A percentile compares a stretch with the other conserved stretches of the same genome.
Conservation (phyloP, 2,888 invertebrate genomes). For the Spatulosminthurus flaviceps region DNA sequence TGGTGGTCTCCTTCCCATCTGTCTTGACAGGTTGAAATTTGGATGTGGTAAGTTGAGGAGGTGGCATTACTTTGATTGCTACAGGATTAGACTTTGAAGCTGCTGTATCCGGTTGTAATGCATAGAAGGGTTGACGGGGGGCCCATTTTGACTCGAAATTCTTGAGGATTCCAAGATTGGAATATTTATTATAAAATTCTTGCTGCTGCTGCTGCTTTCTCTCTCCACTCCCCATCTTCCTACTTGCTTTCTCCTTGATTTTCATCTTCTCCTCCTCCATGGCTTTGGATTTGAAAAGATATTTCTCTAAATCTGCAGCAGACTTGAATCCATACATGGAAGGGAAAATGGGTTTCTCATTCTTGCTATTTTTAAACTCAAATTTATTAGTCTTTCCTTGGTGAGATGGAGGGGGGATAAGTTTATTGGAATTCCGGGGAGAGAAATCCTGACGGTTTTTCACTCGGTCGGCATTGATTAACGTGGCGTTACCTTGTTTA, state of each 20-base stretch:
- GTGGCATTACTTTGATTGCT: slow-evolving; percentile 31
- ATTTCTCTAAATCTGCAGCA: slow-evolving; percentile 30
- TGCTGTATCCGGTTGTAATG: slow-evolving; percentile 19
- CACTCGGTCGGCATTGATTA: neutral
- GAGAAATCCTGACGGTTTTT: slow-evolving; percentile 12
- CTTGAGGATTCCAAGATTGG: neutral
- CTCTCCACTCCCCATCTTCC: neutral
- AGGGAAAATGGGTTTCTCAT: slow-evolving; percentile 10
- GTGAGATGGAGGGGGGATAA: neutral
- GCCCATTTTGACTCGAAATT: neutral
- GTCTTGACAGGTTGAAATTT: slow-evolving; percentile 16
- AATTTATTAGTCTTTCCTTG: neutral
- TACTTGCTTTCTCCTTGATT: neutral
- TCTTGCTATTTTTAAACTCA: neutral
- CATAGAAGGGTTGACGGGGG: slow-evolving; percentile 16
- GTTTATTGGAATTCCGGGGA: slow-evolving; percentile 1
- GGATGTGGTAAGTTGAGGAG: slow-evolving; percentile 21
- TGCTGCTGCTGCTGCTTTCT: neutral
- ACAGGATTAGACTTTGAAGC: slow-evolving; percentile 14
- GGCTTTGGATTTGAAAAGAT: slow-evolving; percentile 27
- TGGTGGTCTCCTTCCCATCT: neutral
- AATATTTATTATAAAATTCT: too few relatives aligned
- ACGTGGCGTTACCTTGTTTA: neutral
- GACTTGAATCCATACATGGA: slow-evolving; percentile 36
- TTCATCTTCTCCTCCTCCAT: slow-evolving; percentile 6